Evolutionary conservation across 1,140 invertebrate species (phyloP), one percentile per base, ranked within the genome.

Genomic region (Lutraria rhynchaena): DNA sequence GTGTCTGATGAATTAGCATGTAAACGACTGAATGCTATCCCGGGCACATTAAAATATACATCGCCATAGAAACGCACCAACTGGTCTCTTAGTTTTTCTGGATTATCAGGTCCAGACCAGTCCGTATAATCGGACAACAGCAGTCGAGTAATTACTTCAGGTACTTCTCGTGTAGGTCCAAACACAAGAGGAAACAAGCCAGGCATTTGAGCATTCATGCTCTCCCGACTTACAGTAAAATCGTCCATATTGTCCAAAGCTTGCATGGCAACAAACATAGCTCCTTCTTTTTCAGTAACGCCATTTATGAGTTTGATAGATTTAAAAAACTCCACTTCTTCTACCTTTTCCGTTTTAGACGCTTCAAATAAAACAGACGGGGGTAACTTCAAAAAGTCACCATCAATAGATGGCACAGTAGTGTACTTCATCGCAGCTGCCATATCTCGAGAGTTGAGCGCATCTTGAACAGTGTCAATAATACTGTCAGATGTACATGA

Each of bases 81-180:
- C 35, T 71, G 31, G 5, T 33, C 7, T 3, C 69, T 49, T 19
- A 58, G 22, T n/a, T 49, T 58, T 17, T 22, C 11, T 9, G 17
- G 19, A 35, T 75, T 37, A 22, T 27, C n/a, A 1, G 71, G 71
- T 15, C 57, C 37, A 13, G 57, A 24, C 71, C 71, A 75, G 44
- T 75, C 44, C 7, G 71, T 75, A 33, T 75, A 75, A 29, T 75
- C 55, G 29, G 13, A 13, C 13, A 55, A 24, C 22, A 73, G 37
- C 27, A 33, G 27, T 22, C 1, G 31, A 37, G 17, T 41, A 9
- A 75, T 19, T 24, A n/a, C 33, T 13, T 58, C 44, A 22, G 51
- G 29, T 22, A 63, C 22, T 27, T 3, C 35, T 31, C 31, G 35
- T 17, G 49, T 71, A 41, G 17, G 13, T 49, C 9, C 17, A 27